Base-by-base conservation (phyloP, 1,140 invertebrate genomes). In the Acromyrmex charruanus region DNA sequence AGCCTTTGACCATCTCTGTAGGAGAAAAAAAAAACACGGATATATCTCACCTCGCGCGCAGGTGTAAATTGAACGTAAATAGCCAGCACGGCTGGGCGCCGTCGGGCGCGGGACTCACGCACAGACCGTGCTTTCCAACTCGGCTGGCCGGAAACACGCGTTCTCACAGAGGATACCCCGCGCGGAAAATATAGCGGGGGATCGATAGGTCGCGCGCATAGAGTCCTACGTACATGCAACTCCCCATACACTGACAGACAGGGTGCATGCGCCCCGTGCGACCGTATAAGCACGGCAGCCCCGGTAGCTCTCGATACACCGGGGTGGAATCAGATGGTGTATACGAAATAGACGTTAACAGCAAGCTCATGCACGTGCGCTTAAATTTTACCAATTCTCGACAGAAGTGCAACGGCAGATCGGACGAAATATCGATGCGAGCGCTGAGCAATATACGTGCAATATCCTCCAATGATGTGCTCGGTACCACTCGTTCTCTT, bases 121-220 rank as follows among this genome's bases (percentile, higher is more conserved):
- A 39, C 28, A 5, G n/a, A 69, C 12, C 14, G 35, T 68, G 66
- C 7, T 31, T 49, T 39, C 44, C n/a, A 35, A 18, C 25, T n/a
- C 79, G 3, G 16, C 39, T 59, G 28, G 4, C 16, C 31, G 31
- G 16, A 39, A 59, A 39, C 55, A 25, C 16, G 58, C 65, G 25
- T 61, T 49, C 80, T 31, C 53, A 21, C 28, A 31, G 71, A 58
- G 53, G 28, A 69, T 10, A 31, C 28, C 28, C 25, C 55, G 66
- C 66, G 31, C 69, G 74, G 69, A 77, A 55, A 77, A 77, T 75
- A 87, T 84, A 87, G 59, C 80, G 77, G 68, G n/a, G 69, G 39
- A 89, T 82, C 63, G 74, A 77, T 55, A 53, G 35, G 66, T 80
- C 51, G 85, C 55, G 74, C 79, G 74, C 51, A 39, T 61, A 39